Base-by-base conservation (phyloP, 2,888 invertebrate genomes). In the Chrysolina oricalcia region DNA sequence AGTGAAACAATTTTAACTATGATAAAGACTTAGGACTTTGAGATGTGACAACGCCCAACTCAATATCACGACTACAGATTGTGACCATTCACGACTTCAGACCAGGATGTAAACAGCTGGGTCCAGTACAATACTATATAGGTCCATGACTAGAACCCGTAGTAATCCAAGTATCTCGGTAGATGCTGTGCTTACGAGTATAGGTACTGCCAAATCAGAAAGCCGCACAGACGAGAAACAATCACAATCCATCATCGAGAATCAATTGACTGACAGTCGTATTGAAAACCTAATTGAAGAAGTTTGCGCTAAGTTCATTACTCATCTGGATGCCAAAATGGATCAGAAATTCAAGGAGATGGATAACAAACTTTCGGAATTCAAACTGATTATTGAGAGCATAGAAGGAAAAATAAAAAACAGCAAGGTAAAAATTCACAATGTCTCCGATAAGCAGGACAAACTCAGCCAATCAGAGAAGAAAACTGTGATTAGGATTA, bases 301-400 rank as follows among this genome's bases (percentile, higher is more conserved):
- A 15, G 6, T 43, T 1, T 43, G 43, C 43, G 10, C 15, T 10
- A 15, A 43, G 43, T 46, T 15, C 5, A 6, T 46, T 46, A 15
- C n/a, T n/a, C 46, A 46, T n/a, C 46, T 46, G 46, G 46, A 46
- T 46, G 46, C 46, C 46, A 46, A 46, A 46, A 46, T 46, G 15
- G 46, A 46, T 46, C 46, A 46, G 6, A 46, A 46, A 15, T 46
- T 46, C 46, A 46, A 46, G 15, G 46, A 46, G 46, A 46, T 15
- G 46, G 46, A 46, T n/a, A 46, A 46, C 46, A 46, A 46, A 46
- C 46, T 46, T 15, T 46, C 15, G 15, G 46, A 46, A 46, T 46
- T 46, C 0, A 46, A 46, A 15, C n/a, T 46, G 46, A n/a, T n/a
- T 15, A 1, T 46, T 46, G 10, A 1, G 5, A 46, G 6, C 46